Evolutionary conservation across 2,888 invertebrate genomes (phyloP).

Genomic region (Leptopilina syphax): DNA sequence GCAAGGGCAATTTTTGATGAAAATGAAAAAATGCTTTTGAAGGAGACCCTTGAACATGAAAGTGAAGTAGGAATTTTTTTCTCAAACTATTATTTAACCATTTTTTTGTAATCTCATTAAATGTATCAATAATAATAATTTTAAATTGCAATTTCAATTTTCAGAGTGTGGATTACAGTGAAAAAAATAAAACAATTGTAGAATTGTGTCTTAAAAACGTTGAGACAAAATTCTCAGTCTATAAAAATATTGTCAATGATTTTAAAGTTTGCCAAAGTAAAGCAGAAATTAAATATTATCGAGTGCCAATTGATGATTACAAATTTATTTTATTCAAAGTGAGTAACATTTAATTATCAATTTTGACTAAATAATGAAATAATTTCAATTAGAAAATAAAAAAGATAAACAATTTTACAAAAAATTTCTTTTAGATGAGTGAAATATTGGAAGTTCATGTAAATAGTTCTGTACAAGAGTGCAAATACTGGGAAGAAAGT

Average conservation of each 20-base stretch:
- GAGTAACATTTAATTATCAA: neutral
- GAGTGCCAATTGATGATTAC: neutral
- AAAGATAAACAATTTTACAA: neutral
- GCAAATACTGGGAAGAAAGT: neutral
- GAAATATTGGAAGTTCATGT: neutral
- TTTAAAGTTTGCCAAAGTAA: neutral
- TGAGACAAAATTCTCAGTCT: neutral
- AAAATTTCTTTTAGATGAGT: neutral
- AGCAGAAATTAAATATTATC: conserved; percentile 1
- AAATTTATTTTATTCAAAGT: neutral
- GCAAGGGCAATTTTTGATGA: neutral
- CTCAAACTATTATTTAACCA: no score
- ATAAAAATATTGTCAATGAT: neutral
- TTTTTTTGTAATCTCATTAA: no score
- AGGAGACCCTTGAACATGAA: neutral
- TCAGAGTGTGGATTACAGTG: no score
- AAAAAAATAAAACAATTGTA: no score
- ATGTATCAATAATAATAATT: no score
- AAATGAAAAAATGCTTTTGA: neutral
- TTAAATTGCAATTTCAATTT: no score
- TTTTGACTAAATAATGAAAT: neutral
- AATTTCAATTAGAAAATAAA: neutral
- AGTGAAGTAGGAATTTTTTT: neutral
- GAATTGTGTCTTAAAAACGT: no score
- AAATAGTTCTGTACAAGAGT: neutral